Base-by-base conservation (phyloP, 1,140 invertebrate genomes). In the Orius laevigatus region DNA sequence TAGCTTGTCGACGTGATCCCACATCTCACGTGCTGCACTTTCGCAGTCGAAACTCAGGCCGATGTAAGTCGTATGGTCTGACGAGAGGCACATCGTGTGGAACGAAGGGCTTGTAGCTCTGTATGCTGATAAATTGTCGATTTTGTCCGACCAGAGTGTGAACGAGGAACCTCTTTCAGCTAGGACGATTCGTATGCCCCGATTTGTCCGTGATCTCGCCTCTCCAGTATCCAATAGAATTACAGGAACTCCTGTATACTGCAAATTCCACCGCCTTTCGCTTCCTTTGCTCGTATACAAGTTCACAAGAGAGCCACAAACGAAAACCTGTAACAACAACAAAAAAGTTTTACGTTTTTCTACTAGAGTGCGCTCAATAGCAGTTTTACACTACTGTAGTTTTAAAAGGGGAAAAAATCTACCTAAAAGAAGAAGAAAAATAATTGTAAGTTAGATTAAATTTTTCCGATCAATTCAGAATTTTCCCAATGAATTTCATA, bases 141-240 rank as follows among this genome's bases (percentile, higher is more conserved):
- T 81, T n/a, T 75, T 75, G 62, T 90, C 85, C 46, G 71, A 71
- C 85, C 85, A 90, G n/a, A 90, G 63, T 19, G 79, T 76, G 61
- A 90, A 88, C 40, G 83, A 84, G 2, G 84, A 84, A 2, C 84
- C 84, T 41, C 81, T 71, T 63, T 90, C 86, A 1, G 84, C 84
- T 12, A 90, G 59, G 2, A 84, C 68, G 16, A 90, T 74, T 50
- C 81, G 77, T 4, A 90, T 77, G 19, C 75, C 72, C 18, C 83
- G 66, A 56, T 81, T 76, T 39, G 75, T 69, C 38, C 84, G 63
- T 5, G 82, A 78, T 47, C 74, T 64, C 1, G 80, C 77, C 53
- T 79, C 76, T 1, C 82, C 85, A 5, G 74, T 72, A 63, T 90
- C 84, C 39, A 89, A 67, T 0, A 90, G 65, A 1, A 90, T 68